These are phyloP conservation scores for Empidonax alnorum DNA, from an alignment of 2,113 vertebrate species.

Conservation along the genomic window DNA sequence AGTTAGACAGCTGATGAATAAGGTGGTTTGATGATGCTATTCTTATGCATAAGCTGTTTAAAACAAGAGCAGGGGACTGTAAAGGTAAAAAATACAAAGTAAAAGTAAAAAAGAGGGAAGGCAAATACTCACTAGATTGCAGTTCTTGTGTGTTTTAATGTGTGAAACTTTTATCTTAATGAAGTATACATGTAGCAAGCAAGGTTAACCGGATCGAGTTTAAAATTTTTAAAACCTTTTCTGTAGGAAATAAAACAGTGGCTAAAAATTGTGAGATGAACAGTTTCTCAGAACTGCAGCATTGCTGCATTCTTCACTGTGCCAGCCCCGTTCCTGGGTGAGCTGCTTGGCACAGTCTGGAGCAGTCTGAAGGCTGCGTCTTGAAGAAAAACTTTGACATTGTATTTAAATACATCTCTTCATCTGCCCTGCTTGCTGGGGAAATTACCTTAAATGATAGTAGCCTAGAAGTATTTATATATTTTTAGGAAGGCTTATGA, in stretches of 20 bases:
- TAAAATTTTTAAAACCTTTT: background rate
- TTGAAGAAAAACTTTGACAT: background rate
- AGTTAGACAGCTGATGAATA: background rate
- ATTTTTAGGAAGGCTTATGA: background rate
- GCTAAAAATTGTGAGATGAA: background rate
- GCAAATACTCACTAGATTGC: background rate
- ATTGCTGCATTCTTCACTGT: background rate
- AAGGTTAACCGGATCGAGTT: background rate
- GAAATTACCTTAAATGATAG: background rate
- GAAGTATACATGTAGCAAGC: background rate
- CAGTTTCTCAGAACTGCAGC: background rate
- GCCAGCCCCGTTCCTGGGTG: background rate
- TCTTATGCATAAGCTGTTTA: background rate
- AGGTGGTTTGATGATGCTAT: background rate
- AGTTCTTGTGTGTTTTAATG: background rate
- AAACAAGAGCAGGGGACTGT: background rate
- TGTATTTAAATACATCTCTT: background rate
- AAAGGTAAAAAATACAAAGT: background rate
- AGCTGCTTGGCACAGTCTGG: background rate
- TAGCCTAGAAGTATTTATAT: background rate
- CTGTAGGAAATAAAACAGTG: background rate
- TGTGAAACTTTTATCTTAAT: background rate
- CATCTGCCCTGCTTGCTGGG: background rate
- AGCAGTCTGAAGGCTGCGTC: background rate
- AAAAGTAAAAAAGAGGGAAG: background rate